Evolutionary conservation across 2,113 vertebrate species (phyloP).

Genomic region (Oryzias curvinotus): DNA sequence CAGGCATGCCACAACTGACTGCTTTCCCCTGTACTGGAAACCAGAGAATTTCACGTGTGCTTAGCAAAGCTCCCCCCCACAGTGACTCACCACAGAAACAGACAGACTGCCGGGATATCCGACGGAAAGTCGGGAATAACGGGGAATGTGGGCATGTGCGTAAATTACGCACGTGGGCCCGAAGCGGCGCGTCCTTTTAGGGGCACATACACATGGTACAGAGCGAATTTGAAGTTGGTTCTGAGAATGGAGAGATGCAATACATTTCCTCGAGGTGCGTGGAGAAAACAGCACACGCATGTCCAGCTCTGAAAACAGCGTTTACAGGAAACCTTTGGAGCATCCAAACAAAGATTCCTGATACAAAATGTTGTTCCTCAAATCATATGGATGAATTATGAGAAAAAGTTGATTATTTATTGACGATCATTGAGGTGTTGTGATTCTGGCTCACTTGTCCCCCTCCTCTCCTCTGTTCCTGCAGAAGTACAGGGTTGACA

Average conservation of each 20-base stretch:
- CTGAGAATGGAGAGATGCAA: neutral
- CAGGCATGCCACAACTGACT: slow-evolving; percentile 45
- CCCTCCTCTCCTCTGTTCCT: slow-evolving; percentile 13
- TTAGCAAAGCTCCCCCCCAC: slow-evolving; percentile 58
- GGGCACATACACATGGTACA: slow-evolving; percentile 8
- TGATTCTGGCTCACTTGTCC: neutral
- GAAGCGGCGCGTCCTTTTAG: slow-evolving; percentile 6
- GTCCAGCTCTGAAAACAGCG: no score
- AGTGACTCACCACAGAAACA: slow-evolving; percentile 72
- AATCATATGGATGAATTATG: slow-evolving; percentile 54
- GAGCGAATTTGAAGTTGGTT: slow-evolving; percentile 8
- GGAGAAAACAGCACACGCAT: no score
- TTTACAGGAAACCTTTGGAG: no score
- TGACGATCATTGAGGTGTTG: slow-evolving; percentile 44
- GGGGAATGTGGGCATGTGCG: slow-evolving; percentile 47
- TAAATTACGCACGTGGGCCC: slow-evolving; percentile 47
- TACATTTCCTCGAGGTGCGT: neutral
- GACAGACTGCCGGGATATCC: slow-evolving; percentile 65
- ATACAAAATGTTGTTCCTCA: slow-evolving; percentile 33
- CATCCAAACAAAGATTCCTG: neutral
- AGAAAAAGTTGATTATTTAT: slow-evolving; percentile 54
- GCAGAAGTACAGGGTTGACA: slow-evolving; percentile 97
- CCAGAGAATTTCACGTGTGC: slow-evolving; percentile 57
- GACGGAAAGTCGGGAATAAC: slow-evolving; percentile 68
- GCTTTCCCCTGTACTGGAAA: slow-evolving; percentile 74